Conservation (phyloP, 2,113 vertebrate species). For the Emydura subglobosa region DNA sequence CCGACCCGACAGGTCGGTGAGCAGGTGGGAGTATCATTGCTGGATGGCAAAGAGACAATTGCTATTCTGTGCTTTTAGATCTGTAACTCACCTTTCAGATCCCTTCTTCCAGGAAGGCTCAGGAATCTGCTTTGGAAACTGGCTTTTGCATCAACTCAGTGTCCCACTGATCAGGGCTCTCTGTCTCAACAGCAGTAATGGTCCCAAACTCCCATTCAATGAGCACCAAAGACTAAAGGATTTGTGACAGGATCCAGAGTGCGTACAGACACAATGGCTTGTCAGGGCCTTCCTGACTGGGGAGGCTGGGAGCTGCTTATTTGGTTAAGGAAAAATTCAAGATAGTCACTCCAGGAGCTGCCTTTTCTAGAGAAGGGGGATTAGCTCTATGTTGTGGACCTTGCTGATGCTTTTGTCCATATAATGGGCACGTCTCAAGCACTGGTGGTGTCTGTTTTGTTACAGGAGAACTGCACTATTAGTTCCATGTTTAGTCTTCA, state of each 20-base stretch:
- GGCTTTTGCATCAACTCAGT: too few species aligned
- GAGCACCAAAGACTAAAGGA: neutral
- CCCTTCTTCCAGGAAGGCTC: neutral
- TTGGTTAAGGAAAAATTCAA: accelerated
- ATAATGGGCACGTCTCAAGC: neutral
- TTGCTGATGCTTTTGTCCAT: accelerated
- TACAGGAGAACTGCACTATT: neutral
- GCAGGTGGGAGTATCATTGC: neutral
- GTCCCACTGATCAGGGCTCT: too few species aligned
- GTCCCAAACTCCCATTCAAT: neutral
- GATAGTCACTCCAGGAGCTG: neutral
- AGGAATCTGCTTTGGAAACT: neutral
- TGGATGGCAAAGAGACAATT: accelerated
- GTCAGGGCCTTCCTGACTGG: too few species aligned
- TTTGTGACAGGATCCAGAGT: too few species aligned
- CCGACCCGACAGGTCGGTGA: too few species aligned
- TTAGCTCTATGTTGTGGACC: neutral
- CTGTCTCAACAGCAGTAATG: neutral
- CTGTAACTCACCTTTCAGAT: neutral
- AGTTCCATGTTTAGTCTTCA: neutral
- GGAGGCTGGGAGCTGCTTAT: neutral
- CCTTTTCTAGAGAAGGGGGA: accelerated
- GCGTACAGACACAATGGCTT: too few species aligned
- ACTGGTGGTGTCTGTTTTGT: neutral
- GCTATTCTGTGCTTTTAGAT: accelerated